Evolutionary conservation across 2,888 invertebrate genomes (phyloP).

Genomic region (Calameuta pallipes): DNA sequence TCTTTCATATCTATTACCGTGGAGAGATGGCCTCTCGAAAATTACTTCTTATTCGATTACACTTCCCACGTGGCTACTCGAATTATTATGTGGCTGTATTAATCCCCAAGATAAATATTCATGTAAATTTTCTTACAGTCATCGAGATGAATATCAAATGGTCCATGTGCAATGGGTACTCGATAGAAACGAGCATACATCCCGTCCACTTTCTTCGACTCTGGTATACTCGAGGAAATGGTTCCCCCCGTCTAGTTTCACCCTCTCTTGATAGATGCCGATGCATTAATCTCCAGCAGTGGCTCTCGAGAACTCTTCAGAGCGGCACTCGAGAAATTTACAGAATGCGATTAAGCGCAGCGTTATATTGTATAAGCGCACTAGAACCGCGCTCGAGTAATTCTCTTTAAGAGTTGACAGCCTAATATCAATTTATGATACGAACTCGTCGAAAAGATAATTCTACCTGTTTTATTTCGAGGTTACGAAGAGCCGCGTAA

Average conservation of each 20-base stretch:
- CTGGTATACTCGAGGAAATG: too few relatives aligned
- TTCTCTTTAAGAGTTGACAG: slow-evolving; percentile 25
- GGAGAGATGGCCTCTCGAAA: background rate
- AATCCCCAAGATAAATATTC: slow-evolving; percentile 47
- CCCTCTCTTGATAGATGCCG: too few relatives aligned
- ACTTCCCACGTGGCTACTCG: background rate
- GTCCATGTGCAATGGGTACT: background rate
- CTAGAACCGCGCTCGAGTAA: too few relatives aligned
- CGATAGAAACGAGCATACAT: background rate
- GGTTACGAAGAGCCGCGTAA: background rate
- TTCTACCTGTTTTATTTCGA: slow-evolving; percentile 30
- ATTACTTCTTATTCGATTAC: background rate
- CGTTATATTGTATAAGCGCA: too few relatives aligned
- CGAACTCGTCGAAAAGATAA: slow-evolving; percentile 36
- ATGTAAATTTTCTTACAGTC: slow-evolving; percentile 50
- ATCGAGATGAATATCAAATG: background rate
- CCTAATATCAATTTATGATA: slow-evolving; percentile 42
- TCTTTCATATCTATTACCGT: background rate
- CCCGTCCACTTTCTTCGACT: background rate
- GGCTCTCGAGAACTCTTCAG: too few relatives aligned
- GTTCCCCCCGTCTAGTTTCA: too few relatives aligned
- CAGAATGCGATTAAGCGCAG: too few relatives aligned
- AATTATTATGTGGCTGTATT: background rate
- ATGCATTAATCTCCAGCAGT: too few relatives aligned
- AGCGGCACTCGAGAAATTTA: too few relatives aligned